Base-by-base conservation (phyloP, 2,797 vertebrate genomes). In the Synanceia verrucosa region DNA sequence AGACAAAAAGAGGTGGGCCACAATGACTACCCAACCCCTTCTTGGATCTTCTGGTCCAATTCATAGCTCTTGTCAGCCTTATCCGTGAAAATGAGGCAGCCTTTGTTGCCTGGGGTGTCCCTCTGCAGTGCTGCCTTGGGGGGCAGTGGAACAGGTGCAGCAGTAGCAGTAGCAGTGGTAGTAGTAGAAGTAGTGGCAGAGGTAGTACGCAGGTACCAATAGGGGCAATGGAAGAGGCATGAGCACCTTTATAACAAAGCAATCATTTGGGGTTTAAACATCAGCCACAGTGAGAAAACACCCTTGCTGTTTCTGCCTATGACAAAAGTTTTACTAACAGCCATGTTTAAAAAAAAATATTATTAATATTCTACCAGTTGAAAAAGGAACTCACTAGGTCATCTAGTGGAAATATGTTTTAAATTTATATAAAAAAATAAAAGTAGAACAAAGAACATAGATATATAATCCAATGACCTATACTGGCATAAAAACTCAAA, bases 221-320 rank as follows among this genome's bases (percentile, higher is more conserved):
- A 90, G 77, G 86, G 87, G 85, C 89, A 92, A 90, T 88, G 86
- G 89, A 89, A 91, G 88, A 91, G 81, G 89, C 87, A 91, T 90
- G 88, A 92, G 83, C 91, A 92, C 90, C 91, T 93, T 93, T 87
- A 88, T 88, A 91, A 93, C 91, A 92, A 88, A 92, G 89, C 89
- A 92, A 92, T 93, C 91, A 91, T 84, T 87, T 86, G 85, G 86
- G 79, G 76, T 92, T 92, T 90, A 92, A 91, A 91, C 82, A 92
- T 88, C 74, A 90, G 80, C 86, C 89, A 91, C 78, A 89, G 70
- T 87, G 58, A 88, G 56, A 86, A 86, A 79, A 86, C 33, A 51
- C 74, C 88, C 82, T 86, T 89, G 87, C 85, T 83, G 85, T 79
- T 84, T 81, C 85, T 83, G 75, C 77, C 73, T 66, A 75, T 70